Conservation (phyloP, 23 tunicate genomes). For the Phallusia fumigata region DNA sequence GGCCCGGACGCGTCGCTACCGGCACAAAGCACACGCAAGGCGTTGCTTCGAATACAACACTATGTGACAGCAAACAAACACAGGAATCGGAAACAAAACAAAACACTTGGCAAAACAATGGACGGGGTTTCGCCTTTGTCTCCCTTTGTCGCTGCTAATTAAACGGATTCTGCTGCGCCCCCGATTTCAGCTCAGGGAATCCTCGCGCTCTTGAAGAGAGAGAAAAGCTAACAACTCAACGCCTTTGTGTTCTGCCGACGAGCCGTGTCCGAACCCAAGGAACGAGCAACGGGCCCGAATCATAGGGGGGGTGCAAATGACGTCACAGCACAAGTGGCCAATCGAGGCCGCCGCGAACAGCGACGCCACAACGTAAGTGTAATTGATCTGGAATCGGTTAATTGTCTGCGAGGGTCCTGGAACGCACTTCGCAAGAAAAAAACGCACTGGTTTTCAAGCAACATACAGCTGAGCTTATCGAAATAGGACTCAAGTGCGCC, state of each 20-base stretch:
- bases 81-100: conserved; percentile 7
- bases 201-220: background rate
- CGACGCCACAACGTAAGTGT: conserved; percentile 12
- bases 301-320: background rate
- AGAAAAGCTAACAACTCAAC: background rate
- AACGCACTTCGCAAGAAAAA: background rate
- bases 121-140: background rate
- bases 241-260: conserved; percentile 2
- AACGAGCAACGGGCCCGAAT: background rate
- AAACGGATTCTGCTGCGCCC: background rate
- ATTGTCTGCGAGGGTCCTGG: background rate
- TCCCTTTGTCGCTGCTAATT: background rate
- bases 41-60: background rate
- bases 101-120: background rate
- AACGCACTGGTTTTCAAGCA: background rate
- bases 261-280: background rate
- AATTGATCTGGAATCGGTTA: conserved; percentile 11
- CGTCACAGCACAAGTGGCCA: conserved; percentile 9
- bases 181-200: too few relatives aligned
- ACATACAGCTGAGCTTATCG: background rate
- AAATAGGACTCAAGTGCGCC: too few relatives aligned
- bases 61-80: background rate
- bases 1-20: too few relatives aligned
- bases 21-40: background rate
- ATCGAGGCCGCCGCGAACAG: background rate